phyloP scores from a whole-genome alignment of 2,797 vertebrate species.

The Gymnothorax javanicus region DNA sequence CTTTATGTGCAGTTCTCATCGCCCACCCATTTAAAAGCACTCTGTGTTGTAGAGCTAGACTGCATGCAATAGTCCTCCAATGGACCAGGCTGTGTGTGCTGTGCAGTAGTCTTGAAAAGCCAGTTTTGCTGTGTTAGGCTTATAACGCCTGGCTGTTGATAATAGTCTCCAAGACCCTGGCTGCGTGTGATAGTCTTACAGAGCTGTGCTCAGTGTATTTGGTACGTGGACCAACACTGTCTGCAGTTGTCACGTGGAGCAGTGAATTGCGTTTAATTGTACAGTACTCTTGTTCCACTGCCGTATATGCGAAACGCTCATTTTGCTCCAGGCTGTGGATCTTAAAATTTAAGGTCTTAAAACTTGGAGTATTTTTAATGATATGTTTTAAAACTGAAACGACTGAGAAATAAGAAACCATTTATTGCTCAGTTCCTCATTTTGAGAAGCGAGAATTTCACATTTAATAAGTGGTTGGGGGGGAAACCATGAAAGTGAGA shows the following conservation, averaged over 20 bases:
- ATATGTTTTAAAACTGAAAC: too few species aligned
- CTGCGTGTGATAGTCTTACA: neutral
- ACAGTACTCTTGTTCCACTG: too few species aligned
- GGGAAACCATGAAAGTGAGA: too few species aligned
- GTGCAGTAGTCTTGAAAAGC: neutral
- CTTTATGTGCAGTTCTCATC: neutral
- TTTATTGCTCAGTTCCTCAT: too few species aligned
- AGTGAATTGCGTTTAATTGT: too few species aligned
- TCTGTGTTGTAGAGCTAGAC: neutral
- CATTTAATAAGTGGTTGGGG: too few species aligned
- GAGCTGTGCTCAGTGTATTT: neutral
- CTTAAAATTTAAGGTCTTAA: too few species aligned
- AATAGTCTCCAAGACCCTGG: neutral
- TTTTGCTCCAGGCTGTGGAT: too few species aligned
- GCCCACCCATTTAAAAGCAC: neutral
- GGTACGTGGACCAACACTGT: neutral
- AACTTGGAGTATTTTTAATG: too few species aligned
- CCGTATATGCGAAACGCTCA: too few species aligned
- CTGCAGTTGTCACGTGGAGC: neutral
- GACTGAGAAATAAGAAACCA: too few species aligned
- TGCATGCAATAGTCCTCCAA: neutral
- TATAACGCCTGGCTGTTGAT: neutral
- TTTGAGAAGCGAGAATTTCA: too few species aligned
- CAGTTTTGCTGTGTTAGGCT: neutral
- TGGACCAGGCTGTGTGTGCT: neutral